phyloP scores from a whole-genome alignment of 2,113 vertebrate genomes.

The Bambusicola thoracicus region DNA sequence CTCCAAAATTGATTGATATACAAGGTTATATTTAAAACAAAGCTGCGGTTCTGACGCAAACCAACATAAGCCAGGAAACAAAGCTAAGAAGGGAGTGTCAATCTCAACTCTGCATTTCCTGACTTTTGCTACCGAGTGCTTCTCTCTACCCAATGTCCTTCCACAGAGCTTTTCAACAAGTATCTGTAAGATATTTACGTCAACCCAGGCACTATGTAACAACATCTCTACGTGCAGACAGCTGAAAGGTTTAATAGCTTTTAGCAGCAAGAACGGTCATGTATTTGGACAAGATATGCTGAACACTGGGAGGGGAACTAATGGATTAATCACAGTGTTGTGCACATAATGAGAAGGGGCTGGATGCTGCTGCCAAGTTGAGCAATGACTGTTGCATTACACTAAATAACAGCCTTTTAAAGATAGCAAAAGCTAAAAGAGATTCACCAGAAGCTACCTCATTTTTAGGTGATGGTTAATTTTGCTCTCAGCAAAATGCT shows the following conservation, averaged over 20 bases:
- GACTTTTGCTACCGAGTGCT: background rate
- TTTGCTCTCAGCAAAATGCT: conserved; percentile 70
- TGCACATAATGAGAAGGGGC: conserved; percentile 37
- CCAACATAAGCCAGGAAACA: conserved; percentile 42
- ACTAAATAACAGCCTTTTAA: conserved; percentile 70
- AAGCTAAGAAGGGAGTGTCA: conserved; percentile 18
- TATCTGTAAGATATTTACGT: background rate
- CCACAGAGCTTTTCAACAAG: background rate
- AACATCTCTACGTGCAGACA: conserved; percentile 25
- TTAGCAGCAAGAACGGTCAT: conserved; percentile 49
- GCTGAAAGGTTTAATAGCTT: conserved; percentile 44
- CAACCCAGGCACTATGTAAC: background rate
- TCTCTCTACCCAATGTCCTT: background rate
- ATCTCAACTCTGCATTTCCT: background rate
- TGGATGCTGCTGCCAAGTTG: conserved; percentile 83
- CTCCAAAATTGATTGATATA: background rate
- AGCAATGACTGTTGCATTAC: conserved; percentile 74
- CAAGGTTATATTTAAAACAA: conserved; percentile 11
- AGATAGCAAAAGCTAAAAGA: conserved; percentile 72
- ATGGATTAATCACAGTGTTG: conserved; percentile 54
- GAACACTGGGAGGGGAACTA: conserved; percentile 59
- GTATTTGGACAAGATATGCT: conserved; percentile 59
- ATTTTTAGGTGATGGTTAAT: conserved; percentile 75
- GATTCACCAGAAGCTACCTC: conserved; percentile 62
- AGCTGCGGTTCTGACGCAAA: conserved; percentile 3